A percentile compares a stretch with the other conserved stretches of the same genome.
Evolutionary conservation across 2,888 invertebrate species (phyloP).

Genomic region (Amphipoea oculea): DNA sequence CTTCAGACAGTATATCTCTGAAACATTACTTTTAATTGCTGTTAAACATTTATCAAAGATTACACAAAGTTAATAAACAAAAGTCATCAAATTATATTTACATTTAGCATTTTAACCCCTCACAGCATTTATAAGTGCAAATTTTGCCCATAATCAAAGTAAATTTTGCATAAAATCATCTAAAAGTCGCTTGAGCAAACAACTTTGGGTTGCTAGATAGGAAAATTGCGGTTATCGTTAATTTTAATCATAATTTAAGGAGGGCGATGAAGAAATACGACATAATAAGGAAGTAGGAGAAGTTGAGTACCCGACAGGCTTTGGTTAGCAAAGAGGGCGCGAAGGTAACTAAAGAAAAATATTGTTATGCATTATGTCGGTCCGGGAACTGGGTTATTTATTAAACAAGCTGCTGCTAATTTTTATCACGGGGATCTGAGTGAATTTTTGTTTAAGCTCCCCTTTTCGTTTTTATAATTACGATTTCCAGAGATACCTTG

Average conservation of each 20-base stretch:
- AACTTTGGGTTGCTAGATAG: constrained; percentile 70
- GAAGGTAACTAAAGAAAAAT: constrained; percentile 58
- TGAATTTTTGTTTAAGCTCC: constrained; percentile 33
- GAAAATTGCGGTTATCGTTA: constrained; percentile 72
- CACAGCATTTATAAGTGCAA: constrained; percentile 48
- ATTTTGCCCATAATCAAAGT: constrained; percentile 61
- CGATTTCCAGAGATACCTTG: not conserved
- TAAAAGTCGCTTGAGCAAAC: constrained; percentile 62
- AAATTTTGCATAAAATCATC: constrained; percentile 67
- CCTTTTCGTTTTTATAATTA: constrained; percentile 16
- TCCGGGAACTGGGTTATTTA: constrained; percentile 59
- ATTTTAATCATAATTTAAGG: constrained; percentile 83
- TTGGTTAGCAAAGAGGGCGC: constrained; percentile 41
- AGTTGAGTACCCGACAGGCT: constrained; percentile 56
- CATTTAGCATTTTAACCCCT: constrained; percentile 52
- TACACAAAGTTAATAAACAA: constrained; percentile 43
- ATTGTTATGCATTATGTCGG: constrained; percentile 63
- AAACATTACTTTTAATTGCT: constrained; percentile 27
- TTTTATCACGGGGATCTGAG: constrained; percentile 43
- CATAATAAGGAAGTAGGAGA: constrained; percentile 66
- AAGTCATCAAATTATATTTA: constrained; percentile 56
- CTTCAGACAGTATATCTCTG: constrained; percentile 3
- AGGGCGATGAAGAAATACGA: constrained; percentile 76
- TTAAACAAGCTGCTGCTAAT: constrained; percentile 48
- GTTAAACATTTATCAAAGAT: constrained; percentile 32